Evolutionary conservation across 35 echinoderm and acorn worm genomes (phyloP), one percentile per base, ranked within the genome.

Genomic region (Eucidaris tribuloides): DNA sequence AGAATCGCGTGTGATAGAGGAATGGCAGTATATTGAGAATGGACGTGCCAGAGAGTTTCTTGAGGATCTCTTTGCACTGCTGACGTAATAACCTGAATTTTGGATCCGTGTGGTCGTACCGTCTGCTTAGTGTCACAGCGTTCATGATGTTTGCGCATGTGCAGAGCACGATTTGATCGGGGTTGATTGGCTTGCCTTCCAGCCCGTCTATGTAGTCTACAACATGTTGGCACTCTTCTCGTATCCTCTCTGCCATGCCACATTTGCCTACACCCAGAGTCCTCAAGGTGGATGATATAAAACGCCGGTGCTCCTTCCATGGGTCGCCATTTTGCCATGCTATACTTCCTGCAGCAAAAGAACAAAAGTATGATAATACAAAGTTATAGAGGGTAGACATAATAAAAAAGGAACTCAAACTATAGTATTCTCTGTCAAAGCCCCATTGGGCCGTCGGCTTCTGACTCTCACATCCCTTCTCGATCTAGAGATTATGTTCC

Each of bases 201-300:
- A 62, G 66, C 1, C 44, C 22, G 11, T 79, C 84, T 4, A 86
- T 22, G 65, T 76, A 66, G 7, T 79, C 35, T 38, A 68, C 78
- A 31, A 86, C 34, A 36, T 76, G 28, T 6, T 40, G 46, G 9
- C 68, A 66, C 34, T 86, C 84, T 17, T 86, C 84, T 2, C 45
- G 7, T 44, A 86, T 86, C 33, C 72, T 37, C 13, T 76, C 17
- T 13, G 48, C 87, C 62, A 89, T 58, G 7, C 44, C 33, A 7
- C 48, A 52, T 63, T 83, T 83, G 17, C 87, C 87, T 29, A 89
- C 43, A 1, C 87, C 87, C 7, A 89, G 66, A 24, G 46, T 72
- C 1, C 87, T 62, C 1, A 89, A 60, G 4, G 79, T 72, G 31
- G 19, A 50, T 27, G 65, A 29, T 18, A 72, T 72, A 40, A 83